Conservation (phyloP, 2,113 vertebrate species). For the Psilopogon haemacephalus region DNA sequence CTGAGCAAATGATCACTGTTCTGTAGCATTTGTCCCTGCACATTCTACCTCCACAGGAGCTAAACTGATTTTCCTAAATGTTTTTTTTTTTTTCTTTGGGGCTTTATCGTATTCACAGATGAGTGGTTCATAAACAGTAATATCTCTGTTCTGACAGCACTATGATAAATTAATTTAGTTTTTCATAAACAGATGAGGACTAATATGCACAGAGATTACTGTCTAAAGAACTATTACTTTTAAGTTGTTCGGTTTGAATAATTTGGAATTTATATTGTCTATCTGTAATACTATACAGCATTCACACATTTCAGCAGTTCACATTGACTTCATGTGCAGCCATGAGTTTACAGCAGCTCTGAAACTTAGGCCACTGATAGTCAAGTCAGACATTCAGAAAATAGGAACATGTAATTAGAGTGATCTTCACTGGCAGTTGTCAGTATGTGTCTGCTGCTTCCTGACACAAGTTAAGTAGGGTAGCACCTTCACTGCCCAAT, state of each 20-base stretch:
- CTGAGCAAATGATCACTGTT: background rate
- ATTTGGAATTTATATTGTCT: background rate
- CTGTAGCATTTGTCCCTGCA: background rate
- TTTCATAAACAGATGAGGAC: background rate
- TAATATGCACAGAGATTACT: background rate
- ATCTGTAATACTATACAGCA: background rate
- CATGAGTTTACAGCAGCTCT: background rate
- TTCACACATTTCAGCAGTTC: background rate
- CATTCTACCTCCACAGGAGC: background rate
- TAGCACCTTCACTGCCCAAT: background rate
- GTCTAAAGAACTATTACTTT: background rate
- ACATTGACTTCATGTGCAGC: background rate
- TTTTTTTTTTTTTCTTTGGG: too few species aligned
- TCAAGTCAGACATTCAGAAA: background rate
- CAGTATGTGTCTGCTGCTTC: background rate
- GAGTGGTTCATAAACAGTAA: slow-evolving; percentile 1
- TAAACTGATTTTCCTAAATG: background rate
- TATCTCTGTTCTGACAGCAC: background rate
- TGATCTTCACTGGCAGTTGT: background rate
- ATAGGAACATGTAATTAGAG: background rate
- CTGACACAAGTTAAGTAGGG: background rate
- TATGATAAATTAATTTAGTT: background rate
- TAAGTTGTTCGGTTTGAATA: background rate
- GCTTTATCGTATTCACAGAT: background rate
- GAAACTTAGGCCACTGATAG: background rate